phyloP scores from a whole-genome alignment of 2,113 vertebrate genomes.

The Pelodiscus sinensis region DNA sequence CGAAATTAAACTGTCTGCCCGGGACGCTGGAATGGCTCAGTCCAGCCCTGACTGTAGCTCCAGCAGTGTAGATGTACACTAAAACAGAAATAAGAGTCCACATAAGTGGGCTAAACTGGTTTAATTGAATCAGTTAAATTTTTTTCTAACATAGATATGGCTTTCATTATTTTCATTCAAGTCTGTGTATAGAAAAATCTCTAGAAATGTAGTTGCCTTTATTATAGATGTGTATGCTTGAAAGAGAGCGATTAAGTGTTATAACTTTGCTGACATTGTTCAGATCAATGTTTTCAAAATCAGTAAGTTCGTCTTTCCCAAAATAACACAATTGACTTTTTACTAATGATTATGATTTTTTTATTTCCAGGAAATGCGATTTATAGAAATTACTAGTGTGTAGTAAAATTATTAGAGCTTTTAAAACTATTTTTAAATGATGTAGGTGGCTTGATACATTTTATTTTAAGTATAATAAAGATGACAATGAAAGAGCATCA shows the following conservation, averaged over 20 bases:
- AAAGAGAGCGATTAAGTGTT: background rate
- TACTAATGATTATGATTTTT: background rate
- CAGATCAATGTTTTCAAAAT: conserved; percentile 1
- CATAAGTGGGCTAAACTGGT: background rate
- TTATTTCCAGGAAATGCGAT: background rate
- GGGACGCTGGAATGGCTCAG: too few relatives aligned
- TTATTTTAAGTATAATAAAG: background rate
- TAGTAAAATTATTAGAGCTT: background rate
- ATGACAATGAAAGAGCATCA: background rate
- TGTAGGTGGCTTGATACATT: background rate
- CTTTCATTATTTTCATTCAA: background rate
- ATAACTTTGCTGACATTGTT: background rate
- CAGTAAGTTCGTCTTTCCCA: background rate
- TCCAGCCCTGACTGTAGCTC: background rate
- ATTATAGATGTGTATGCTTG: conserved; percentile 16
- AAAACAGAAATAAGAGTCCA: background rate
- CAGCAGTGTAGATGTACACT: background rate
- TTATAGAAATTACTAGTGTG: background rate
- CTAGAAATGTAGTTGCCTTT: background rate
- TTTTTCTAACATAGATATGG: background rate
- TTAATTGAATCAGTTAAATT: background rate
- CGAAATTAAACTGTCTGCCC: too few relatives aligned
- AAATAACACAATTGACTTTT: conserved; percentile 3
- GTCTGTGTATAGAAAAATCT: background rate
- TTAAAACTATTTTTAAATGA: background rate